phyloP scores from a whole-genome alignment of 2,113 vertebrate species.

The Etia nguti region DNA sequence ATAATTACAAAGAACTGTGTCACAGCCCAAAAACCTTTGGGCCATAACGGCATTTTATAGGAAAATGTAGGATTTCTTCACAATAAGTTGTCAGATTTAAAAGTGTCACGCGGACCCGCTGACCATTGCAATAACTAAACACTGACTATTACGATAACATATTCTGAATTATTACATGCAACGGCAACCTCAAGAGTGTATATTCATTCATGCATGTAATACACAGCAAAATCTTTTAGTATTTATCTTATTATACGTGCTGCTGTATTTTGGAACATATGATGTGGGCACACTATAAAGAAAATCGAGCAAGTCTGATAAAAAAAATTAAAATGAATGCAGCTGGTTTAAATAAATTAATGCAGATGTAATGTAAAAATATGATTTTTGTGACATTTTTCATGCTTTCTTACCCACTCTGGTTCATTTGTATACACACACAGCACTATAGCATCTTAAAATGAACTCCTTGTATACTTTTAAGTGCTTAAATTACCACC shows the following conservation, averaged over 20 bases:
- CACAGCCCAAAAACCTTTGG: neutral
- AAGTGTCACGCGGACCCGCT: neutral
- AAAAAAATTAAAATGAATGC: neutral
- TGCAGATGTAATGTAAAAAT: neutral
- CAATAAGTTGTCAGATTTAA: neutral
- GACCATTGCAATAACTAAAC: neutral
- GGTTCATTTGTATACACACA: neutral
- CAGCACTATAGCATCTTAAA: neutral
- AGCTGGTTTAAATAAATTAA: neutral
- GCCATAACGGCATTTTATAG: neutral
- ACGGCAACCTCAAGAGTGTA: neutral
- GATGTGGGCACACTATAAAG: neutral
- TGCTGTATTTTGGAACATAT: neutral
- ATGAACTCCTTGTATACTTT: neutral
- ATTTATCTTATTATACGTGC: neutral
- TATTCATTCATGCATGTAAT: constrained; percentile 36
- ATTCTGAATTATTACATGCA: neutral
- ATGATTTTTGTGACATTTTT: neutral
- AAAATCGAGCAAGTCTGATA: neutral
- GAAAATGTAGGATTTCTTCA: neutral
- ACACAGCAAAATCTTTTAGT: neutral
- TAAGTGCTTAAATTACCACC: neutral
- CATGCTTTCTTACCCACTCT: neutral
- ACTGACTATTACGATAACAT: neutral
- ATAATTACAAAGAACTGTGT: neutral